Base-by-base conservation (phyloP, 2,888 invertebrate genomes). In the Drosophila incognita region DNA sequence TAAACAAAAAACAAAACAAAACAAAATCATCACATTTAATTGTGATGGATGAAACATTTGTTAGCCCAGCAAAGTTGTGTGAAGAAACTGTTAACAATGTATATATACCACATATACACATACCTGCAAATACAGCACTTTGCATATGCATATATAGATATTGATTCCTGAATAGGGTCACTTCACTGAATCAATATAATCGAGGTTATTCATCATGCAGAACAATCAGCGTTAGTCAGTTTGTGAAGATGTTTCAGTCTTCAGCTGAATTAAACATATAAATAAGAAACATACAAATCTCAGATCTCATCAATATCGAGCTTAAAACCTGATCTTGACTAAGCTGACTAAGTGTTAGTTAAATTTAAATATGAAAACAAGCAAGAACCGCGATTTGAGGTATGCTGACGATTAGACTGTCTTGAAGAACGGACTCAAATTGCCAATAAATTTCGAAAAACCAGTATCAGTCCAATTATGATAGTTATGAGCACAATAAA, bases 1-100 rank as follows among this genome's bases (percentile, higher is more conserved):
- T 89, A 75, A 66, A 68, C 64, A 74, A 58, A 69, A 10, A 38
- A 4, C 29, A 10, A 33, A 21, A n/a, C 40, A 36, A 13, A 27
- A 24, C 24, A 18, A 4, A 65, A 11, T 51, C 60, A 66, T n/a
- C 54, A 57, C 31, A 11, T 51, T 36, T 51, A 24, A 31, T 53
- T 29, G 4, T 56, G 27, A 56, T 21, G 13, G 21, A 38, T 21
- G 61, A 21, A 31, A 38, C 27, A 35, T 58, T 31, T 31, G 29
- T 29, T 57, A 4, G 29, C 5, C 8, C 10, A 38, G 6, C 15
- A 40, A 29, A 40, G 35, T 36, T 36, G 53, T 24, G 35, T 13
- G 15, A 18, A 13, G 8, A 36, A 15, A 27, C 46, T 15, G 13
- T 21, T 21, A 46, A 46, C 13, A 13, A 46, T 13, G 13, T 11